Conservation (phyloP, 2,888 invertebrate genomes). For the Rotaria socialis region DNA sequence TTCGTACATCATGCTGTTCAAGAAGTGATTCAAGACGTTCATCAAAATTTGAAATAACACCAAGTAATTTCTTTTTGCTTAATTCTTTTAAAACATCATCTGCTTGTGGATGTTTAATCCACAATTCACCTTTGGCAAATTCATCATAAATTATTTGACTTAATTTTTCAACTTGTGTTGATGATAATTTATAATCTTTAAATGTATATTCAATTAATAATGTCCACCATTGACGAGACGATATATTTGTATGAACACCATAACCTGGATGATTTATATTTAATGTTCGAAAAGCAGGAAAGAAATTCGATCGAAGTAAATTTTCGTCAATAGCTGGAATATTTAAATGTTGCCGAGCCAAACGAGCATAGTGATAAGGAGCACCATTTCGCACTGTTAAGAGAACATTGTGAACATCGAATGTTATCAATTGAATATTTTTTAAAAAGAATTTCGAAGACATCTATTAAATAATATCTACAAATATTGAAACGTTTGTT, state of each 20-base stretch:
- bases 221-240: conserved; percentile 27
- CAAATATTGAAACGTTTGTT: neutral
- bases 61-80: conserved; percentile 61
- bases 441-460: neutral
- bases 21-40: conserved; percentile 72
- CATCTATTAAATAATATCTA: neutral
- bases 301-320: neutral
- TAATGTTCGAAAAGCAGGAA: neutral
- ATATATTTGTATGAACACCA: conserved; percentile 22
- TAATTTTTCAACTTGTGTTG: neutral
- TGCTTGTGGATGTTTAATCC: conserved; percentile 63
- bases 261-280: neutral
- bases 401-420: conserved; percentile 31
- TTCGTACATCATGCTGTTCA: conserved; percentile 66
- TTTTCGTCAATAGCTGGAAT: neutral
- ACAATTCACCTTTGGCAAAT: neutral
- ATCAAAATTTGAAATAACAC: conserved; percentile 83
- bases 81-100: conserved; percentile 67
- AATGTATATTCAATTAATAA: conserved; percentile 1
- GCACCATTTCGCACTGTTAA: conserved; percentile 19
- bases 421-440: neutral
- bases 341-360: neutral
- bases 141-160: conserved; percentile 1
- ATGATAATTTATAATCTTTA: neutral
- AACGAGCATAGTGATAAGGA: neutral